Percentiles rank a stretch among this genome's conserved stretches.
These are phyloP conservation scores for Heliangelus exortis DNA, from an alignment of 2,797 vertebrate species.

Conservation along the genomic window DNA sequence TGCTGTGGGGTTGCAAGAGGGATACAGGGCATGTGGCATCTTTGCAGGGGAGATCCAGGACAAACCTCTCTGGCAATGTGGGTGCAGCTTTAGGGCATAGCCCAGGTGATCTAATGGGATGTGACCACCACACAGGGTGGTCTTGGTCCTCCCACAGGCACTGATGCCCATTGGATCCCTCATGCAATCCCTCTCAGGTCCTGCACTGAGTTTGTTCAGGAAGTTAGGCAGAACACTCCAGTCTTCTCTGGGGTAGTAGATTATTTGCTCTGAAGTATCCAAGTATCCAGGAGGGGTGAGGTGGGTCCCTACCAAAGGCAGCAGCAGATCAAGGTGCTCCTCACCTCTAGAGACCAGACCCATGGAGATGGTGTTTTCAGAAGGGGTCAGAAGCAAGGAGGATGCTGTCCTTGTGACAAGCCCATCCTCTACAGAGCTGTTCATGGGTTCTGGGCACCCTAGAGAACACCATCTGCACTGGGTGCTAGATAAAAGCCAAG, in stretches of 20 bases:
- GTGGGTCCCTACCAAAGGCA: neutral
- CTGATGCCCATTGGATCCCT: neutral
- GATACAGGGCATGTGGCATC: neutral
- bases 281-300: neutral
- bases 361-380: neutral
- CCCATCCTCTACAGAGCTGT: neutral
- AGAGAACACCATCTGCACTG: neutral
- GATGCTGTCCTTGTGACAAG: neutral
- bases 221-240: neutral
- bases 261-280: neutral
- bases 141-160: neutral
- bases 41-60: neutral
- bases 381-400: neutral
- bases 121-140: neutral
- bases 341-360: neutral
- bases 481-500: neutral
- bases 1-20: fast-evolving
- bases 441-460: neutral
- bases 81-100: neutral
- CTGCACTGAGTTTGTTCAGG: neutral
- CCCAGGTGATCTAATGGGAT: neutral
- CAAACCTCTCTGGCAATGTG: neutral
- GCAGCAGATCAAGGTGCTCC: neutral
- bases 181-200: neutral
- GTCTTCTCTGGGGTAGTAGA: neutral